Evolutionary conservation across 2,797 vertebrate genomes (phyloP), one percentile per base, ranked within the genome.

Genomic region (Apogon hyalosoma): DNA sequence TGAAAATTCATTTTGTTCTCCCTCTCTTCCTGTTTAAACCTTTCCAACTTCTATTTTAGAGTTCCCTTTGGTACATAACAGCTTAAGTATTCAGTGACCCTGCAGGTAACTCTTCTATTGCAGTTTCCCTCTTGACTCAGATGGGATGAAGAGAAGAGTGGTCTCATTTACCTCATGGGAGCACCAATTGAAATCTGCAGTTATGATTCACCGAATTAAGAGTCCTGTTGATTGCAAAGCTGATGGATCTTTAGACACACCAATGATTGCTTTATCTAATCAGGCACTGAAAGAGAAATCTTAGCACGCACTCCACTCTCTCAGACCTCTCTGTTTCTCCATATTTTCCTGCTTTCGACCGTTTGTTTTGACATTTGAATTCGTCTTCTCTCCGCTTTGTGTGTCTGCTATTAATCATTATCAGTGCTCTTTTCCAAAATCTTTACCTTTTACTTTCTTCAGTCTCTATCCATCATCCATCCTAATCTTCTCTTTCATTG

Each of bases 371-470:
- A 12, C 49, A 38, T 33, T 14, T 10, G 13, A 12, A 45, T 11
- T 13, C 9, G 19, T 46, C 18, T 39, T 52, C 8, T 16, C 41
- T 61, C 39, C 28, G 1, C 21, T 38, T 33, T 42, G 36, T 67
- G 63, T 73, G 69, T 75, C 82, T 45, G 40, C 81, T 75, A 86
- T 90, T 86, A 52, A 82, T 88, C 87, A 84, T 75, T 77, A 86
- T 87, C 82, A 82, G 57, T 59, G 21, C 57, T 77, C 59, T 68
- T 68, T 83, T 28, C 70, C 79, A 67, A 76, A 82, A 78, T 55
- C 39, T 62, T 74, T 60, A 24, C 12, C 43, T 24, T 61, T 47
- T 60, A 68, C 69, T 73, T 62, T 49, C 57, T 48, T 82, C 50
- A 19, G 24, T 69, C 58, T 80, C 77, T 42, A 85, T 89, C 79